Percentiles rank a stretch among this genome's conserved stretches.
Evolutionary conservation across 2,797 vertebrate species (phyloP).

Genomic region (Percopsis omiscomaycus): DNA sequence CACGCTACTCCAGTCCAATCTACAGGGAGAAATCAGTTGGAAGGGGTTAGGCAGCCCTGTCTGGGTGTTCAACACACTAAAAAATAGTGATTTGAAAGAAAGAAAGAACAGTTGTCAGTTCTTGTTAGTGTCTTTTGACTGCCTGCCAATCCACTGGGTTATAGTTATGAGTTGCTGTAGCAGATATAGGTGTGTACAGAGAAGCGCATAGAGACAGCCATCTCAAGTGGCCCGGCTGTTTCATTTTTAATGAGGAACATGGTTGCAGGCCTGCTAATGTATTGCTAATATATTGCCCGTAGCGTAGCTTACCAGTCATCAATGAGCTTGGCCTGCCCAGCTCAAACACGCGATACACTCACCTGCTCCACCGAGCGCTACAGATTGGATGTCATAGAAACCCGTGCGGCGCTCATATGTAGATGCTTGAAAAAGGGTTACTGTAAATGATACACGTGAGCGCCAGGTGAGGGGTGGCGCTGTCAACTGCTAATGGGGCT

Average conservation of each 20-base stretch:
- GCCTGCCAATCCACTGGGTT: constrained; percentile 16
- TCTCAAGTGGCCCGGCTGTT: constrained; percentile 61
- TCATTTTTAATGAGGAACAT: constrained; percentile 68
- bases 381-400: neutral
- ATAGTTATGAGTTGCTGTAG: constrained; percentile 40
- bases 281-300: constrained; percentile 58
- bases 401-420: neutral
- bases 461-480: neutral
- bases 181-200: constrained; percentile 37
- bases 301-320: constrained; percentile 46
- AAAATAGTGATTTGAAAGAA: constrained; percentile 6
- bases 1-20: too few species aligned
- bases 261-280: constrained; percentile 58
- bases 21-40: neutral
- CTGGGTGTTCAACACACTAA: neutral
- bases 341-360: constrained; percentile 38
- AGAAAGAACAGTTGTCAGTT: neutral
- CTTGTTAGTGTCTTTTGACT: constrained; percentile 22
- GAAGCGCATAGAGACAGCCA: constrained; percentile 33
- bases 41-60: neutral
- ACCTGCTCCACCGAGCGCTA: constrained; percentile 21
- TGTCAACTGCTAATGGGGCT: neutral
- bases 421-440: constrained; percentile 6
- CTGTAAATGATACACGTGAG: neutral
- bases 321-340: constrained; percentile 21